Conservation (phyloP, 2,888 invertebrate species). For the Chrysomela aeneicollis region DNA sequence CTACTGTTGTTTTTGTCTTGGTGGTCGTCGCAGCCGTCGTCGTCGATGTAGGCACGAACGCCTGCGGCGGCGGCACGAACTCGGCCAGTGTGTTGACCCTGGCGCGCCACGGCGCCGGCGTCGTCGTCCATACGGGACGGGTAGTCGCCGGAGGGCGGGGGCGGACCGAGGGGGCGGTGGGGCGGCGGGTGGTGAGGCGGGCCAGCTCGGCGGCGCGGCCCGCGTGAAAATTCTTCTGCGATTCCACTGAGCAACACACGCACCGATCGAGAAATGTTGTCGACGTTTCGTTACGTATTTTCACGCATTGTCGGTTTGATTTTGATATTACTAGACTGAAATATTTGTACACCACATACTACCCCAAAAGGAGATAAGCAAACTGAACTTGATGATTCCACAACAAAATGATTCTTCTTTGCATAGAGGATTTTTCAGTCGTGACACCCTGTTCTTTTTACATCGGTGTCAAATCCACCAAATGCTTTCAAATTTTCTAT, state of each 20-base stretch:
- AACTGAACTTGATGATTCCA: no score
- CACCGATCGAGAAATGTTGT: no score
- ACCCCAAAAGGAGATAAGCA: no score
- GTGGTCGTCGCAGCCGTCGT: conserved; percentile 61
- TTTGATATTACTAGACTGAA: no score
- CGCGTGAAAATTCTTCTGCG: conserved; percentile 87
- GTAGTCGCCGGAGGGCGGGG: conserved; percentile 39
- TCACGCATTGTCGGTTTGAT: no score
- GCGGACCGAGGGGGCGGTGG: conserved; percentile 44
- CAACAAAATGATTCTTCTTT: no score
- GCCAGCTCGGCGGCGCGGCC: conserved; percentile 65
- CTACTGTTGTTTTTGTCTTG: conserved; percentile 64
- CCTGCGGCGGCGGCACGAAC: conserved; percentile 61
- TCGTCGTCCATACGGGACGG: conserved; percentile 51
- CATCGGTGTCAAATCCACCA: no score
- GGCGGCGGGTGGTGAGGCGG: conserved; percentile 62
- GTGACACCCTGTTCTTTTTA: no score
- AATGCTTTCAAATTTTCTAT: no score
- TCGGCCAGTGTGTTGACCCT: conserved; percentile 62
- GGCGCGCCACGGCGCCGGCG: conserved; percentile 56
- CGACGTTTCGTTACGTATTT: background rate
- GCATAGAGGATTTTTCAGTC: no score
- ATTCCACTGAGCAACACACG: conserved; percentile 73
- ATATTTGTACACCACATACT: no score
- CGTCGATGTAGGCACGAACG: conserved; percentile 57